Evolutionary conservation across 1,140 invertebrate genomes (phyloP), one percentile per base, ranked within the genome.

Genomic region (Parasteatoda tepidariorum): DNA sequence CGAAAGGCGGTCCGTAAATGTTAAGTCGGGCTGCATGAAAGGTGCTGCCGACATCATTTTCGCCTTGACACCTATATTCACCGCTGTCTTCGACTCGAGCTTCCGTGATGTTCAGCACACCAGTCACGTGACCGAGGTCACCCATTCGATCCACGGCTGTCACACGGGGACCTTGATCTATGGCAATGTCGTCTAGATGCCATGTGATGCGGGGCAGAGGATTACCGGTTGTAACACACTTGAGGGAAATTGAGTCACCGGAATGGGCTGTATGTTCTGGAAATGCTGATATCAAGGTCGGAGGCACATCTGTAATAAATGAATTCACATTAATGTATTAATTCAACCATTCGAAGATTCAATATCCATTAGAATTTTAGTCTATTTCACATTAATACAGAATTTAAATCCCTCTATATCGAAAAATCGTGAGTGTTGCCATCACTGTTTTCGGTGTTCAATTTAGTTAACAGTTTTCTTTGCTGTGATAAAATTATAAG

Each of bases 131-230:
- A 57, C 88, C 89, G 15, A 88, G 83, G 0, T 82, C 70, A 1
- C 86, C 88, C 6, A 85, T 81, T n/a, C 86, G 86, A 89, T 97
- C 95, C n/a, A 95, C 95, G 54, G 96, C 94, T 86, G 81, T 54
- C 3, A 84, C 75, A 2, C 84, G 66, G 4, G 84, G 75, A 0
- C 76, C 70, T 22, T 85, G 84, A 2, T 64, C 57, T 5, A 87
- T 66, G 24, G 84, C 83, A 3, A 84, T 48, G 24, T 94, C 95
- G 89, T 98, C 97, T 13, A 98, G 91, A 89, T 94, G 94, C 97
- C 97, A 99, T 2, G 93, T 94, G 79, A 99, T 96, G 90, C 96
- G 95, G 64, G 97, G 97, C 13, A 95, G 95, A 3, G 97, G 97
- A 89, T 97, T 98, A 64, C 96, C 96, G 9, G 94, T 93, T 0